These are phyloP conservation scores for Oostethus manadensis DNA, from an alignment of 2,113 vertebrate genomes.

Conservation along the genomic window DNA sequence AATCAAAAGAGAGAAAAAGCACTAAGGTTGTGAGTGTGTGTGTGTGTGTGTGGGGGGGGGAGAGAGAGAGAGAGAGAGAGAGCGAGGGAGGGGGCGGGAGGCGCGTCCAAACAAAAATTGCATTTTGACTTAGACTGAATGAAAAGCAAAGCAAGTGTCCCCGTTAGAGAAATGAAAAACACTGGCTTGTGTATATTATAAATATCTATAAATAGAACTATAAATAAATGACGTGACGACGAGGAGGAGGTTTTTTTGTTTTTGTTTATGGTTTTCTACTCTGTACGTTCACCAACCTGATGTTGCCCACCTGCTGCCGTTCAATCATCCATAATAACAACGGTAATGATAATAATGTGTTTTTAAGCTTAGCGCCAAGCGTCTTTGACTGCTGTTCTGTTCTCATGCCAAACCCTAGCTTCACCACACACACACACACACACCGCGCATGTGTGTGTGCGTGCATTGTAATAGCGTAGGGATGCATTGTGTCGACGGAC, in stretches of 20 bases:
- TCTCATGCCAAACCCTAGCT: slow-evolving; percentile 84
- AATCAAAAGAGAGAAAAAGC: slow-evolving; percentile 37
- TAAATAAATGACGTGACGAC: slow-evolving; percentile 28
- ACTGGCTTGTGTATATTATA: slow-evolving; percentile 90
- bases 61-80: slow-evolving; percentile 28
- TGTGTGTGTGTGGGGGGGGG: slow-evolving; percentile 18
- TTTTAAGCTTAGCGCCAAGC: slow-evolving; percentile 57
- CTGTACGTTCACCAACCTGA: slow-evolving; percentile 78
- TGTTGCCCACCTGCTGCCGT: slow-evolving; percentile 76
- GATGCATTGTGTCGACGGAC: slow-evolving; percentile 80
- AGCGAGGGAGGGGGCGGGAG: slow-evolving; percentile 14
- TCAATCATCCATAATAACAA: slow-evolving; percentile 68
- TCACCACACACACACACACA: slow-evolving; percentile 68
- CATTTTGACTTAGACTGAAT: slow-evolving; percentile 73
- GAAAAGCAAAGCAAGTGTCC: slow-evolving; percentile 26
- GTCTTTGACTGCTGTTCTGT: slow-evolving; percentile 81
- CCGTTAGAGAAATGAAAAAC: slow-evolving; percentile 41
- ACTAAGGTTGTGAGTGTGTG: slow-evolving; percentile 16
- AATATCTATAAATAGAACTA: slow-evolving; percentile 42
- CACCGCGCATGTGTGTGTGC: not conserved
- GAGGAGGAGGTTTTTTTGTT: slow-evolving; percentile 24
- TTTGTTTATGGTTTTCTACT: slow-evolving; percentile 80
- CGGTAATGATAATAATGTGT: not conserved
- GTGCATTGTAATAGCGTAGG: too few species aligned
- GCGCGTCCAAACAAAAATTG: slow-evolving; percentile 12